phyloP scores from a whole-genome alignment of 2,797 vertebrate genomes.

The Yasuhikotakia modesta region DNA sequence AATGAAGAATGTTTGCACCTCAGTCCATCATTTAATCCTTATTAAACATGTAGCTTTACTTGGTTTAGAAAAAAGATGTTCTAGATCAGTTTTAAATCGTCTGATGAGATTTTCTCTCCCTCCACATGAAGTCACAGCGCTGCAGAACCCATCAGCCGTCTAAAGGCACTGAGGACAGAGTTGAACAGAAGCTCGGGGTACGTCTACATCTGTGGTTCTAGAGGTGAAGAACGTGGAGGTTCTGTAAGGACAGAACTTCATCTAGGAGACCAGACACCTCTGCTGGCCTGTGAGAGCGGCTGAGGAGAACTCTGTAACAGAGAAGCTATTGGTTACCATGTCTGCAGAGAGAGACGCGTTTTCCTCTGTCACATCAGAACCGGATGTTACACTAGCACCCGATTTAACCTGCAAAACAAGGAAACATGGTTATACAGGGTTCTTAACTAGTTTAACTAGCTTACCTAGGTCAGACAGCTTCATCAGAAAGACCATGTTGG shows the following conservation, averaged over 20 bases:
- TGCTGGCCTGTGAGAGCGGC: constrained; percentile 63
- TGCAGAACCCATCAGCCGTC: constrained; percentile 63
- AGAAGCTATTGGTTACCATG: constrained; percentile 75
- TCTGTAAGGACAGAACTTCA: constrained; percentile 50
- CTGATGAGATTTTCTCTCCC: neutral
- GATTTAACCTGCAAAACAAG: constrained; percentile 66
- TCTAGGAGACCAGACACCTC: constrained; percentile 77
- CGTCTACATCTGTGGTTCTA: constrained; percentile 39
- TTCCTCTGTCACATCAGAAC: constrained; percentile 61
- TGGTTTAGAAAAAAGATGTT: neutral
- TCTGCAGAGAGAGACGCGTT: constrained; percentile 61
- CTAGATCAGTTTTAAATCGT: neutral
- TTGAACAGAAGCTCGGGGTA: constrained; percentile 29
- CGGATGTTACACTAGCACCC: constrained; percentile 56
- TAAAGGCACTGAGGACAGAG: constrained; percentile 66
- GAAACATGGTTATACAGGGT: constrained; percentile 63
- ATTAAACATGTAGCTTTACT: neutral
- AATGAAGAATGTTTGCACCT: neutral
- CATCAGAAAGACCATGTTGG: too few species aligned
- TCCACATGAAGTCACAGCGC: neutral
- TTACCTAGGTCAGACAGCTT: too few species aligned
- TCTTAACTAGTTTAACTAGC: too few species aligned
- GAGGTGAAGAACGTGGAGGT: constrained; percentile 30
- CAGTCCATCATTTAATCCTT: neutral
- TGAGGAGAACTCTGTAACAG: constrained; percentile 63